A percentile compares a stretch with the other conserved stretches of the same genome.
Evolutionary conservation across 2,888 invertebrate genomes (phyloP).

Genomic region (Slavum lentiscoides): DNA sequence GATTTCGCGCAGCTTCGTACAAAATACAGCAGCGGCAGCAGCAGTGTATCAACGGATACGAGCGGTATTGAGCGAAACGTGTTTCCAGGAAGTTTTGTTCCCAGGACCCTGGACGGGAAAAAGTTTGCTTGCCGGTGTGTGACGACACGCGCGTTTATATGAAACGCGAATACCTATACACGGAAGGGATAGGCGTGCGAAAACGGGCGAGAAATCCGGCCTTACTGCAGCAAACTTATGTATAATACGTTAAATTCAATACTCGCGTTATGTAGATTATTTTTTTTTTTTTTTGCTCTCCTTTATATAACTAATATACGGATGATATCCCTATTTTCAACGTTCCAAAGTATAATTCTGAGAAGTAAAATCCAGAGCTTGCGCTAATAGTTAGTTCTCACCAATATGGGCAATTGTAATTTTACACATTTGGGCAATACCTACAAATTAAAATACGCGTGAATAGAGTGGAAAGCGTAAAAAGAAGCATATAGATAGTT

Average conservation of each 20-base stretch:
- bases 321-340: neutral
- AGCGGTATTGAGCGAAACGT: neutral
- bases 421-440: no score
- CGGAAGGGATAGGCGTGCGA: neutral
- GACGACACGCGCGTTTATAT: slow-evolving; percentile 25
- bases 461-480: no score
- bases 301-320: neutral
- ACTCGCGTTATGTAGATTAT: slow-evolving; percentile 8
- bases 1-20: slow-evolving; percentile 18
- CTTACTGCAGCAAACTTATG: slow-evolving; percentile 26
- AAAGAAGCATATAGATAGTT: no score
- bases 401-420: no score
- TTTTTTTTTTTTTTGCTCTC: neutral
- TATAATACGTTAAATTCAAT: slow-evolving; percentile 16
- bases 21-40: no score
- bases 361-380: no score
- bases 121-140: slow-evolving; percentile 16
- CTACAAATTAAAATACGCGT: no score
- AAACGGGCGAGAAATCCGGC: slow-evolving; percentile 40
- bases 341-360: neutral
- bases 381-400: no score
- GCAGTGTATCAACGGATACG: no score
- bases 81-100: slow-evolving; percentile 32
- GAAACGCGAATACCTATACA: neutral
- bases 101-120: slow-evolving; percentile 8